Base-by-base conservation (phyloP, 1,140 invertebrate genomes). In the Listronotus bonariensis region DNA sequence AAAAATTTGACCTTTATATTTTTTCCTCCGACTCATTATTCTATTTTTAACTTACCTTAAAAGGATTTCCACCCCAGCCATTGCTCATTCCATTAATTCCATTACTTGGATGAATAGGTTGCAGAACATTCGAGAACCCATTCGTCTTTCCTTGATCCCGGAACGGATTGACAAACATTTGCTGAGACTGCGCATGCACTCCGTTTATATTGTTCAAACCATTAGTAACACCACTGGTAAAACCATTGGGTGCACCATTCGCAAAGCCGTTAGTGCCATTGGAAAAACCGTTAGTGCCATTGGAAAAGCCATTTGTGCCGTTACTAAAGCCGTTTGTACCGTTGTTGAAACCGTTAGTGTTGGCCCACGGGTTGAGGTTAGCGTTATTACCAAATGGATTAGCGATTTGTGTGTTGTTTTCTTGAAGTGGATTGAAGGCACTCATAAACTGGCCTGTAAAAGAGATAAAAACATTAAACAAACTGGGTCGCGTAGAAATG, bases 401-500 rank as follows among this genome's bases (percentile, higher is more conserved):
- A 17, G 45, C 54, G 26, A 54, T 57, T 60, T 68, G 72, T 5
- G 68, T 61, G 45, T 74, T 74, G 34, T 68, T 69, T 32, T 74
- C 58, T 59, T 67, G 57, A 53, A 66, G 67, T 61, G 45, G 18
- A 20, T 58, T 42, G 54, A 77, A 76, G 41, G 73, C 58, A 53
- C 57, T 72, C 73, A 74, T 65, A 63, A 77, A 78, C 56, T 77
- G 75, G 65, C 75, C 77, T 78, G 55, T 59, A 73, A 65, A 11
- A 36, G 32, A 34, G 9, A 10, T 10, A 36, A 36, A 4, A 36
- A 36, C 11, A 4, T 36, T 10, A 36, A 12, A 6, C 32, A 34
- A 34, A 34, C 5, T 34, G 5, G n/a, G n/a, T n/a, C n/a, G n/a
- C n/a, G n/a, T n/a, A n/a, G n/a, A n/a, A n/a, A n/a, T n/a, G n/a